A percentile compares a stretch with the other conserved stretches of the same genome.
Conservation (phyloP, 2,113 vertebrate species). For the Muscicapa adusta region DNA sequence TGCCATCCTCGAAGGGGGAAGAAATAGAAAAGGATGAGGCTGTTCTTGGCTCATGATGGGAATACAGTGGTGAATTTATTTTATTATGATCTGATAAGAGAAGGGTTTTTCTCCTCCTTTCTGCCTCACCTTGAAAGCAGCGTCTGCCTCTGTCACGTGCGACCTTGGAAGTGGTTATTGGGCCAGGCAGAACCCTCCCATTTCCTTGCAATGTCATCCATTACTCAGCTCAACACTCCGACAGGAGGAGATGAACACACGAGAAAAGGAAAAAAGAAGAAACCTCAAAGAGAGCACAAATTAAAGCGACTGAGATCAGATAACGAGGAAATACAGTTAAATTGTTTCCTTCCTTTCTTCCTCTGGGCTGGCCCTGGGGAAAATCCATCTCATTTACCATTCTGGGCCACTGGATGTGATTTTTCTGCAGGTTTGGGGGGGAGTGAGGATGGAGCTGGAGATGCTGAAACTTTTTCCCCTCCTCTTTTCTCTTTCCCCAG, state of each 20-base stretch:
- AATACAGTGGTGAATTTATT: neutral
- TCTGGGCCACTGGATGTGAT: neutral
- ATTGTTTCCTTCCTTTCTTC: constrained; percentile 31
- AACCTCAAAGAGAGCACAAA: constrained; percentile 33
- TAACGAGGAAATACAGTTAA: constrained; percentile 24
- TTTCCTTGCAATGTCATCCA: constrained; percentile 1
- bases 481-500: neutral
- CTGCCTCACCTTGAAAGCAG: constrained; percentile 4
- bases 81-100: neutral
- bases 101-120: neutral
- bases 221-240: neutral
- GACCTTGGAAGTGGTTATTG: constrained; percentile 56
- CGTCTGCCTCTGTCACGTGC: neutral
- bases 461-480: neutral
- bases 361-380: neutral
- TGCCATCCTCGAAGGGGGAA: neutral
- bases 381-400: constrained; percentile 25
- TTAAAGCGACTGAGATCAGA: constrained; percentile 35
- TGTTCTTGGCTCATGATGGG: neutral
- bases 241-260: neutral
- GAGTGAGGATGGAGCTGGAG: neutral
- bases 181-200: neutral
- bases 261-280: neutral
- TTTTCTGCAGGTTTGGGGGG: neutral
- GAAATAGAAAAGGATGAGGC: neutral